phyloP scores from a whole-genome alignment of 2,888 invertebrate species.

The Lumbricus terrestris region DNA sequence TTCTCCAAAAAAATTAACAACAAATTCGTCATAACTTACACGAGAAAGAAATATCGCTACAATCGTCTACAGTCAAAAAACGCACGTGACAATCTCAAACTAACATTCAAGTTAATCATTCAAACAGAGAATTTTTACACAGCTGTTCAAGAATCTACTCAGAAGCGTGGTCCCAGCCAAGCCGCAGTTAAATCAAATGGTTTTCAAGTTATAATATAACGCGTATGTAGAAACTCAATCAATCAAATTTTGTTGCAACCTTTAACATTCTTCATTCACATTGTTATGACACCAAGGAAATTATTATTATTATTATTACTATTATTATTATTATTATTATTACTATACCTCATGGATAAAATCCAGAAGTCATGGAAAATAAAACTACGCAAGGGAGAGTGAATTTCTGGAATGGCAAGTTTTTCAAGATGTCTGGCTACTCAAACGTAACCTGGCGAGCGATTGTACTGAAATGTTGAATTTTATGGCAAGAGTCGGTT shows the following conservation, averaged over 20 bases:
- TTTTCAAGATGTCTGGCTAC: too few relatives aligned
- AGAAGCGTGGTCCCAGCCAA: not conserved
- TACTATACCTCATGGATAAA: not conserved
- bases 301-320: not conserved
- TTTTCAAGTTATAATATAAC: not conserved
- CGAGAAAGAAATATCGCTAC: not conserved
- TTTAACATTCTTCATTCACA: not conserved
- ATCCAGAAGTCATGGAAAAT: too few relatives aligned
- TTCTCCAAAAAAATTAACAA: not conserved
- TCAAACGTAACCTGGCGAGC: too few relatives aligned
- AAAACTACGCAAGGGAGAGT: too few relatives aligned
- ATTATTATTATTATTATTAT: not conserved
- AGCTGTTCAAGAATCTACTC: not conserved
- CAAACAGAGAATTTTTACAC: not conserved
- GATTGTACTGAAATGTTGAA: too few relatives aligned
- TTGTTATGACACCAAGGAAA: not conserved
- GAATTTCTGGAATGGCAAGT: too few relatives aligned
- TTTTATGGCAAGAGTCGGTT: too few relatives aligned
- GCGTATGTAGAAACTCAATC: not conserved
- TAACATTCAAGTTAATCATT: not conserved
- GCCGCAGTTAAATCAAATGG: not conserved
- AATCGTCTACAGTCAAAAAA: not conserved
- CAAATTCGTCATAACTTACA: not conserved
- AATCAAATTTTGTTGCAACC: not conserved
- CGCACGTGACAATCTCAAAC: not conserved